Evolutionary conservation across 2,888 invertebrate species (phyloP), one percentile per base, ranked within the genome.

Genomic region (Clepsis dumicolana): DNA sequence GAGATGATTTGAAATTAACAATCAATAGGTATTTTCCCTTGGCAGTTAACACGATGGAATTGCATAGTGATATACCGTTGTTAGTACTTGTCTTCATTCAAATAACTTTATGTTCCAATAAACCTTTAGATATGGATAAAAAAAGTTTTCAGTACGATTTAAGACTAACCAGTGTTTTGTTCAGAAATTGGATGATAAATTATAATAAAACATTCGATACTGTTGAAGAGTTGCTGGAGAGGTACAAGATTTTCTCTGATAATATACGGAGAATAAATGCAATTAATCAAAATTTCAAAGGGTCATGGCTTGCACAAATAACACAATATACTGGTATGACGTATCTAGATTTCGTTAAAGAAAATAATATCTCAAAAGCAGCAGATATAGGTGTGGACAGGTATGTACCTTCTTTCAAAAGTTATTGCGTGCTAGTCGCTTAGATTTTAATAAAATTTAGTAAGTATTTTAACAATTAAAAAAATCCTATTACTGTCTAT

Each of bases 211-310:
- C n/a, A 7, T 67, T 44, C 8, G 29, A 60, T 5, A 27, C 61
- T 1, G 48, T 14, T 4, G 16, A 27, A 4, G 44, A 56, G 8
- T 21, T 16, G 10, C 16, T 54, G 12, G 4, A 21, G 8, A 54
- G 35, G 8, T 14, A n/a, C 8, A 61, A 56, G 21, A 24, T 38
- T 1, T 66, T 66, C 25, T n/a, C 35, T 8, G 66, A 62, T 27
- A 67, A 67, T 38, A n/a, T 67, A 56, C 24, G 32, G 4, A 62
- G 62, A 50, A 67, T 67, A 12, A 67, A 67, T 62, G 61, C 62
- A 7, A 62, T 67, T 1, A 67, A 67, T 50, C 35, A 56, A 44
- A 67, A 62, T 38, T 48, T 67, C 5, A 52, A 41, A n/a, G 35
- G 35, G 0, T 0, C 1, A 0, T 67, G 66, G 66, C 3, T 35